Evolutionary conservation across 2,888 invertebrate genomes (phyloP).

Genomic region (Carterocephalus palaemon): DNA sequence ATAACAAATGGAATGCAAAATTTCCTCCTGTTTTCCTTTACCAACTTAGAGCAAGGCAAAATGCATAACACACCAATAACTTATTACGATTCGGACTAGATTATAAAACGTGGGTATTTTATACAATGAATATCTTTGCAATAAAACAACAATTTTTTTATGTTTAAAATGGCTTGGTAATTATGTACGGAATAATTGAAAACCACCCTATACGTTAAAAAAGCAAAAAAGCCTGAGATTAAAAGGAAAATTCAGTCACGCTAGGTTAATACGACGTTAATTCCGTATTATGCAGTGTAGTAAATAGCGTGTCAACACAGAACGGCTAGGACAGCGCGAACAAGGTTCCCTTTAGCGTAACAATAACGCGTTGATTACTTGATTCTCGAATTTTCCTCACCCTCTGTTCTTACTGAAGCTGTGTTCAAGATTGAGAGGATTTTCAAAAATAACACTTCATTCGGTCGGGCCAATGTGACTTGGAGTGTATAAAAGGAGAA

Average conservation of each 20-base stretch:
- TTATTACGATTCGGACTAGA: too few species aligned
- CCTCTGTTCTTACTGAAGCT: slow-evolving; percentile 35
- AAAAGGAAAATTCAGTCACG: slow-evolving; percentile 3
- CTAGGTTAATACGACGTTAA: slow-evolving; percentile 1
- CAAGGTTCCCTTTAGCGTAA: slow-evolving; percentile 19
- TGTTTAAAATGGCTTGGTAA: background rate
- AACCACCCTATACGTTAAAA: background rate
- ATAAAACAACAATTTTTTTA: background rate
- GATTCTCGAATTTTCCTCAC: slow-evolving; percentile 20
- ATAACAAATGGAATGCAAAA: too few species aligned
- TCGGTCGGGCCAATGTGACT: slow-evolving; percentile 52
- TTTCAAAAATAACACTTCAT: slow-evolving; percentile 49
- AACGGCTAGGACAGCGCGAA: slow-evolving; percentile 7
- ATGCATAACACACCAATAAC: too few species aligned
- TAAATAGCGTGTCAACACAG: slow-evolving; percentile 14
- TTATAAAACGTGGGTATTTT: too few species aligned
- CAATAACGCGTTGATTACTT: slow-evolving; percentile 28
- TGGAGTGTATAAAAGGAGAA: slow-evolving; percentile 60
- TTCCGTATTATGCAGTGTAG: background rate
- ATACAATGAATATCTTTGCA: too few species aligned
- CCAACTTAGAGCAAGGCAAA: too few species aligned
- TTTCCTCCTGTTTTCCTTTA: too few species aligned
- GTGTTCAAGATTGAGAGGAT: slow-evolving; percentile 44
- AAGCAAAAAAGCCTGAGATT: background rate
- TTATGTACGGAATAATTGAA: background rate